Evolutionary conservation across 2,888 invertebrate genomes (phyloP).

Genomic region (Nomada flava): DNA sequence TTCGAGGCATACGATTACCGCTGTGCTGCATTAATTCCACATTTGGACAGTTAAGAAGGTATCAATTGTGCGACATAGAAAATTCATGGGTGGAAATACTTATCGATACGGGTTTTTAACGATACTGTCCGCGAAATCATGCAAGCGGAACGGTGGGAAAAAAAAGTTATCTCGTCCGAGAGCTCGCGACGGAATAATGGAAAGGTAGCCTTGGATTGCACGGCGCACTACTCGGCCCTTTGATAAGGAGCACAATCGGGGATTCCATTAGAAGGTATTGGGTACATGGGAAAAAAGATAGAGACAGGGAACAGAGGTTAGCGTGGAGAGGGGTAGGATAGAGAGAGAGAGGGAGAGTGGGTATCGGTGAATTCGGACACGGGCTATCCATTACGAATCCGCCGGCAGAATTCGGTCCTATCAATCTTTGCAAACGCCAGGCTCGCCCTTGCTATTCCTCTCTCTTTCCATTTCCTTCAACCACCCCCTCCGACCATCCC

Average conservation of each 20-base stretch:
- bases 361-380: conserved; percentile 79
- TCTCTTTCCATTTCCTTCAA: conserved; percentile 1
- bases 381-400: conserved; percentile 81
- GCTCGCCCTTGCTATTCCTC: conserved; percentile 38
- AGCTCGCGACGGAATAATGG: conserved; percentile 67
- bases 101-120: no score
- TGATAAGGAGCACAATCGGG: conserved; percentile 79
- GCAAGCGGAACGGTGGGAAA: conserved; percentile 60
- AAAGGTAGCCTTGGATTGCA: conserved; percentile 59
- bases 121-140: conserved; percentile 21
- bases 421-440: conserved; percentile 76
- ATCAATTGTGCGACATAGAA: no score
- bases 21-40: no score
- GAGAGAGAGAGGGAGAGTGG: conserved; percentile 40
- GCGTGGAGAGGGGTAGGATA: conserved; percentile 32
- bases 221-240: conserved; percentile 69
- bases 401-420: conserved; percentile 77
- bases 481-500: conserved; percentile 20
- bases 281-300: conserved; percentile 57
- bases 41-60: no score
- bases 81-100: no score
- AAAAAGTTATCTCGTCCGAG: conserved; percentile 73
- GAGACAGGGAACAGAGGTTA: conserved; percentile 26
- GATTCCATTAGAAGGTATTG: conserved; percentile 80
- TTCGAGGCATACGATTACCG: no score